phyloP scores from a whole-genome alignment of 2,113 vertebrate genomes.

The Ceuthmochares aereus region DNA sequence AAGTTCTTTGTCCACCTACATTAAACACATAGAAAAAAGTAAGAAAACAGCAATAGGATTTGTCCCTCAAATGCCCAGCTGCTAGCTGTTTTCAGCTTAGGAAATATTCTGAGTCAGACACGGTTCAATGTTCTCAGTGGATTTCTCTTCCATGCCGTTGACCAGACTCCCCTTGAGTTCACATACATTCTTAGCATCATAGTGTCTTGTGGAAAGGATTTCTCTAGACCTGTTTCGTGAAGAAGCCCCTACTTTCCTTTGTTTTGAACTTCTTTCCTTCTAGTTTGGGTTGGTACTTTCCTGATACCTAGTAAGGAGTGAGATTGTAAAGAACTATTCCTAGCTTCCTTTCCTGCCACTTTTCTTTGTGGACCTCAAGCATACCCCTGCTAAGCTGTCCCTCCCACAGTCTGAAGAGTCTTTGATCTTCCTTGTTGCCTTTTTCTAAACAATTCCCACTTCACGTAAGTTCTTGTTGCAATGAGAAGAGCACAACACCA shows the following conservation, averaged over 20 bases:
- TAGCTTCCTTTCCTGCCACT: not conserved
- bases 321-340: not conserved
- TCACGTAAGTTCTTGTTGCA: not conserved
- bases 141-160: not conserved
- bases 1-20: not conserved
- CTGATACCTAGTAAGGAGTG: fast-evolving
- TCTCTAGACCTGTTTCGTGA: not conserved
- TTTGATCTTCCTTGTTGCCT: not conserved
- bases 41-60: not conserved
- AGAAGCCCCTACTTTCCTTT: not conserved
- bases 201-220: not conserved
- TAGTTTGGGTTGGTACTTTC: not conserved
- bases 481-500: not conserved
- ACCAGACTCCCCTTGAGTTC: not conserved
- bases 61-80: not conserved
- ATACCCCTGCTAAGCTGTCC: not conserved
- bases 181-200: not conserved
- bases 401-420: not conserved
- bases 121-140: not conserved
- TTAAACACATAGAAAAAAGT: not conserved
- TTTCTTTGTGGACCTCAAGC: not conserved
- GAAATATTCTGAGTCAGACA: not conserved
- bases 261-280: not conserved
- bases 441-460: not conserved
- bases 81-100: not conserved